Evolutionary conservation across 2,797 vertebrate species (phyloP).

Genomic region (Gallirallus australis): DNA sequence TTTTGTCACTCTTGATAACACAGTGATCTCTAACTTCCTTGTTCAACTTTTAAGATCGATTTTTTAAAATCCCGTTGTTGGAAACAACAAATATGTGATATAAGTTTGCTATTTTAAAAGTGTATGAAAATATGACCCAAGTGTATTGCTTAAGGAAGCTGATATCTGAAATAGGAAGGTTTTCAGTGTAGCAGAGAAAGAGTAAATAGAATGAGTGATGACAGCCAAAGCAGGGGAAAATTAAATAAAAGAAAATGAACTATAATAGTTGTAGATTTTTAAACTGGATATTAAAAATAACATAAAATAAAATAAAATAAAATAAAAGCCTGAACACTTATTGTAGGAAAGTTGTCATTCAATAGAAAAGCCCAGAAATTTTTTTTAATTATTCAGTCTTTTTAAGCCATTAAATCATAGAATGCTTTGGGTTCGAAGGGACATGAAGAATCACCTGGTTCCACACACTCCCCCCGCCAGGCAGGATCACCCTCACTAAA

Average conservation of each 20-base stretch:
- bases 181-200: background rate
- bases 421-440: too few relatives aligned
- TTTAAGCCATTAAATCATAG: too few relatives aligned
- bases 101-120: background rate
- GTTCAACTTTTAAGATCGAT: background rate
- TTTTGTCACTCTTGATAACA: background rate
- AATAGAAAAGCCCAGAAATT: too few relatives aligned
- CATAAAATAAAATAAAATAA: too few relatives aligned
- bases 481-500: too few relatives aligned
- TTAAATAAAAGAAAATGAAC: background rate
- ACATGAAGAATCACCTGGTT: too few relatives aligned
- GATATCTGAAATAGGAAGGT: background rate
- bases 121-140: background rate
- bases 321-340: too few relatives aligned
- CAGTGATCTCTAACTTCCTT: background rate
- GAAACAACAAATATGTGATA: background rate
- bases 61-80: background rate
- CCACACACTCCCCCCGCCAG: too few relatives aligned
- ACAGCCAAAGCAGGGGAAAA: background rate
- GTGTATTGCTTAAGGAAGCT: background rate
- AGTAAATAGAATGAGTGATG: background rate
- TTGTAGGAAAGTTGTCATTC: too few relatives aligned
- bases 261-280: background rate
- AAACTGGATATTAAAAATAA: background rate
- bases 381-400: too few relatives aligned